Evolutionary conservation across 2,113 vertebrate genomes (phyloP), one percentile per base, ranked within the genome.

Genomic region (Lampris megalopsis): DNA sequence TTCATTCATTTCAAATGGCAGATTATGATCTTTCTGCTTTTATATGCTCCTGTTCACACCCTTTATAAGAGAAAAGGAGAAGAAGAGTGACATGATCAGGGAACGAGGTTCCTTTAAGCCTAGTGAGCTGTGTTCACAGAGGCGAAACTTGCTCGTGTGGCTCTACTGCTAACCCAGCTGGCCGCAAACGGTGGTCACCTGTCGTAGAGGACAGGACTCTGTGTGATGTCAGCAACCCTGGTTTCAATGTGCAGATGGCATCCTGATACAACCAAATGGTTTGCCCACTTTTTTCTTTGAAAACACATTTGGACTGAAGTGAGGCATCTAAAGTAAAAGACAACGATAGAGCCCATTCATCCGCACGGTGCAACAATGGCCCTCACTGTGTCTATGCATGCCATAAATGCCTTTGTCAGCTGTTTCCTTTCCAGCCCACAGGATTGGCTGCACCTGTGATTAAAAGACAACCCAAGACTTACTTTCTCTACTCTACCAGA

Each of bases 371-470:
- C 37, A 77, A 83, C 77, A 85, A 59, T 80, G 49, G 66, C 68
- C 81, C 59, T 73, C 52, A 63, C 38, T 37, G 56, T 68, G 58
- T 75, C 53, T 58, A 75, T 79, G 81, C 81, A 88, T 90, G 76
- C 72, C 84, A 73, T 41, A 49, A 68, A 86, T 89, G 81, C 85
- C 70, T 89, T 86, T 85, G 84, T 89, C 86, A 88, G 89, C 87
- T 77, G 77, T 84, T 81, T 86, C 74, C 71, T 81, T 79, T 88
- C 80, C 77, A 79, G 79, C 79, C 49, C 78, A 68, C 77, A 52
- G 58, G 85, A 82, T 85, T 79, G 78, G 80, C 72, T 45, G 74
- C 77, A 71, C 81, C 73, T 80, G 49, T 80, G 74, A 86, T 86
- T 74, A 80, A 37, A 42, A 42, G 68, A 68, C 43, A 48, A 69